Evolutionary conservation across 2,113 vertebrate genomes (phyloP), one percentile per base, ranked within the genome.

Genomic region (Polypterus bichir): DNA sequence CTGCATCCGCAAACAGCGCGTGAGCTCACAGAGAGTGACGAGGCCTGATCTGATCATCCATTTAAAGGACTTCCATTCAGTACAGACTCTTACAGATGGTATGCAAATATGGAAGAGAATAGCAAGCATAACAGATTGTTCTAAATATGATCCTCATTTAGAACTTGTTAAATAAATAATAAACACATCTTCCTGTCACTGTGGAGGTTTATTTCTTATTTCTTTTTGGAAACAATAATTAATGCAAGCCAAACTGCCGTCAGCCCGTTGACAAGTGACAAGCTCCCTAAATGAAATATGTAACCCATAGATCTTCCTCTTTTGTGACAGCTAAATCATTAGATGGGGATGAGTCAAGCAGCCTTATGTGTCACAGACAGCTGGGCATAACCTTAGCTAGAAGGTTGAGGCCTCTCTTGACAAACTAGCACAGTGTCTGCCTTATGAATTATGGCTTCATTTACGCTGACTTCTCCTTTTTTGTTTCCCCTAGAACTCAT

Each of bases 391-490:
- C 54, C 3, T 56, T 56, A 56, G n/a, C n/a, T 6, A 10, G 7
- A 45, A 57, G 56, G 46, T 27, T 45, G 27, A 11, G 56, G 6
- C 27, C n/a, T 27, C n/a, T 45, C 27, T 44, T 7, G 27, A 57
- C 44, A 11, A 27, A 27, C 9, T 45, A 45, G 56, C 27, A 45
- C 9, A 3, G 10, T 45, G 44, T 4, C 46, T 4, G 46, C 56
- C 8, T 55, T 55, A 5, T 57, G 56, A 57, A 27, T 57, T 57
- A 57, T 44, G 46, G 56, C 46, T 57, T 9, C 27, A 27, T 57
- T 57, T 57, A 27, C 56, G 27, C 56, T 57, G 56, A 57, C 3
- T 57, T 4, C 27, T 45, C 56, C 27, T 57, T 57, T 57, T 57
- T 7, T 27, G 27, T 27, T 57, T 44, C 9, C 56, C 56, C 56